phyloP scores from a whole-genome alignment of 2,797 vertebrate genomes.

The Notoglanidium macrostoma region DNA sequence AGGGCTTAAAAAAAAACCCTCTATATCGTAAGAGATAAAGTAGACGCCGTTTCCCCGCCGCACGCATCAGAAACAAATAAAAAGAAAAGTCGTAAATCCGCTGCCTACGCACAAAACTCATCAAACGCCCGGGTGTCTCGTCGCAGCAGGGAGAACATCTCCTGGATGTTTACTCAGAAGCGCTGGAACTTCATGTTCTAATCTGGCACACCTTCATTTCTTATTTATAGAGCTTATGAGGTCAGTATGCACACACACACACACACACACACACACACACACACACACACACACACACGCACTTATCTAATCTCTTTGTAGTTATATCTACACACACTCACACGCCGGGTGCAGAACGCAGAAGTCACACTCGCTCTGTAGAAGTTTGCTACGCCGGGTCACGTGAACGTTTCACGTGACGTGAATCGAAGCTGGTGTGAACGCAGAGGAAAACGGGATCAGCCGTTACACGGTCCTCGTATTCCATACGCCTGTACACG shows the following conservation, averaged over 20 bases:
- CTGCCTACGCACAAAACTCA: slow-evolving; percentile 2
- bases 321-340: slow-evolving; percentile 19
- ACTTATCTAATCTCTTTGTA: slow-evolving; percentile 29
- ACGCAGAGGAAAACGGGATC: neutral
- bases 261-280: neutral
- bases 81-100: neutral
- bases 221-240: slow-evolving; percentile 42
- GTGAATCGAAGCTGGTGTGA: neutral
- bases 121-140: slow-evolving; percentile 15
- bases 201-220: slow-evolving; percentile 31
- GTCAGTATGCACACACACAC: slow-evolving; percentile 11
- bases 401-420: neutral
- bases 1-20: neutral
- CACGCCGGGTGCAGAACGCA: neutral
- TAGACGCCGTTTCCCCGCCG: too few relatives aligned
- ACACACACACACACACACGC: neutral
- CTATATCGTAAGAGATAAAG: too few relatives aligned
- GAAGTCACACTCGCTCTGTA: neutral
- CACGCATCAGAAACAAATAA: neutral
- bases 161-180: slow-evolving; percentile 14
- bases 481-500: neutral
- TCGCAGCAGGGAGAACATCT: slow-evolving; percentile 12
- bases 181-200: slow-evolving; percentile 29
- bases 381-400: neutral
- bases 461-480: neutral